Base-by-base conservation (phyloP, 2,888 invertebrate species). In the Alitta virens region DNA sequence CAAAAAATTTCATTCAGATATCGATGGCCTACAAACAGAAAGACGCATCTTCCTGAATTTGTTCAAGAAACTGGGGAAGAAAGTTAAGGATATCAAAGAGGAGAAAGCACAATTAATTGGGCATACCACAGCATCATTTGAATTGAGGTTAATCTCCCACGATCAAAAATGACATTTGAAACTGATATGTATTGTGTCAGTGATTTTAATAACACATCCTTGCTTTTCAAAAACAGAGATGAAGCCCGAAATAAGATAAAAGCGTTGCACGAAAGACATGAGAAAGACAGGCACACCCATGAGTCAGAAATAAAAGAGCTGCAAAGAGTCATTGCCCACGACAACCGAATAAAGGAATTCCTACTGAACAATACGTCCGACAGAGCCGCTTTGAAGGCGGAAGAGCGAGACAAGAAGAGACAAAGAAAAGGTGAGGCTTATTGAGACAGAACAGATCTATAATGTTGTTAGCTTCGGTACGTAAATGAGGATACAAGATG, bases 291-390 rank as follows among this genome's bases (percentile, higher is more conserved):
- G 64, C 81, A 86, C 67, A 76, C 85, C 14, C 88, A 88, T 71
- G 85, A 87, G 0, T 86, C 87, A 84, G 93, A 93, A 84, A 91
- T 93, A 85, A 87, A 91, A 26, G 92, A 92, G 74, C 86, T 94
- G 58, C 90, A 91, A 76, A 84, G 92, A 0, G 89, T 90, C 61
- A 81, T 93, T 33, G 91, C 92, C 75, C 90, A 92, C 78, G 91
- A 92, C 77, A 84, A 89, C 75, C 91, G 91, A 71, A 82, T 94
- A 18, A 89, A 91, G 74, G 89, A 91, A 75, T 94, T 94, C 78
- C 86, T 93, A 43, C 88, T 89, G 7, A 87, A 90, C 0, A 93
- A 94, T 80, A 67, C 73, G 16, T 90, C 92, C 63, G 89, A 89
- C 68, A 82, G 91, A 16, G 63, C 65, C 7, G 74, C 74, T 42